Percentiles rank a stretch among this genome's conserved stretches.
Conservation (phyloP, 2,113 vertebrate species). For the Canis aureus region DNA sequence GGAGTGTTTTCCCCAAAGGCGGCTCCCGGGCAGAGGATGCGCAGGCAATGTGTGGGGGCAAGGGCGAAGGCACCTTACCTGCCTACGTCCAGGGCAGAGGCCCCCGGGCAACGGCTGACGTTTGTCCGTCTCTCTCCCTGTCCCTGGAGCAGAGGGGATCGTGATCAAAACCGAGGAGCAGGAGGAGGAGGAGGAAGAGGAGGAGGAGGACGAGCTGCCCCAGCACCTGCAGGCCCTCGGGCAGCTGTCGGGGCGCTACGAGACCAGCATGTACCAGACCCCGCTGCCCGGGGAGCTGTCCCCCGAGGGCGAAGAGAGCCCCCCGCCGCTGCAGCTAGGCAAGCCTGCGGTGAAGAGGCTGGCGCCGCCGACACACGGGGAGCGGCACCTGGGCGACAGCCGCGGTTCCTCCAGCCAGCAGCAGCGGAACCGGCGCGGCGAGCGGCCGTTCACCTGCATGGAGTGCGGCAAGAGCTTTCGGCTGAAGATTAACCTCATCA, state of each 20-base stretch:
- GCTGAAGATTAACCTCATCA: constrained; percentile 90
- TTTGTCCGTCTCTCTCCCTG: background rate
- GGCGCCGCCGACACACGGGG: constrained; percentile 47
- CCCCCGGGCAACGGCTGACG: background rate
- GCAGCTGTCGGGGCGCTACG: constrained; percentile 73
- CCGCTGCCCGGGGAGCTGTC: constrained; percentile 64
- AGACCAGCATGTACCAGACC: constrained; percentile 68
- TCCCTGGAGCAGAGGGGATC: constrained; percentile 77
- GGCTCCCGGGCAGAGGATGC: background rate
- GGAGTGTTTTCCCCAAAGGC: background rate
- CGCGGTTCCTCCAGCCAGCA: constrained; percentile 76
- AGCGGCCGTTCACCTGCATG: constrained; percentile 89
- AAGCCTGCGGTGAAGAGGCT: constrained; percentile 62
- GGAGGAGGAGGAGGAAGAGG: constrained; percentile 83
- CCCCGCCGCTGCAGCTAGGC: constrained; percentile 67
- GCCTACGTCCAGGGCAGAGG: background rate
- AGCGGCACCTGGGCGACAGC: constrained; percentile 70
- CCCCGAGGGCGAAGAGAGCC: constrained; percentile 69
- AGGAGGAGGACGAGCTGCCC: constrained; percentile 74
- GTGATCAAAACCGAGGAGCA: constrained; percentile 83
- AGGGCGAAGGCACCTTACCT: background rate
- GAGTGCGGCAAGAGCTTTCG: constrained; percentile 91
- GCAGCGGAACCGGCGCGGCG: constrained; percentile 88
- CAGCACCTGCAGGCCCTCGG: constrained; percentile 77
- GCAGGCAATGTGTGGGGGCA: background rate